Evolutionary conservation across 2,797 vertebrate genomes (phyloP).

Genomic region (Manis pentadactyla): DNA sequence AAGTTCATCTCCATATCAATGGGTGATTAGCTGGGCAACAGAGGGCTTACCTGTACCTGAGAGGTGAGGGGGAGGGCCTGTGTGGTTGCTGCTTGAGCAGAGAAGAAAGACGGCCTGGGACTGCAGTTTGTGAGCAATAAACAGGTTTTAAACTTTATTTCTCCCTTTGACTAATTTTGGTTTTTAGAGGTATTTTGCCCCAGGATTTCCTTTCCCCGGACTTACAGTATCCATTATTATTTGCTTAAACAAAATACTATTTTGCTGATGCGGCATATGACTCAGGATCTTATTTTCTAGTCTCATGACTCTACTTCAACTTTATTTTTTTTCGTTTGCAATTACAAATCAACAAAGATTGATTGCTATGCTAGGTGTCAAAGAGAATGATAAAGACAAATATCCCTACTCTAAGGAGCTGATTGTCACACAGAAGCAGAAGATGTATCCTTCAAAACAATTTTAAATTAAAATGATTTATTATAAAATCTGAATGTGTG

Average conservation of each 20-base stretch:
- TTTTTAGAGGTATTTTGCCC: no score
- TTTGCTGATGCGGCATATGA: neutral
- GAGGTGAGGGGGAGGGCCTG: no score
- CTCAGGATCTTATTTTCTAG: neutral
- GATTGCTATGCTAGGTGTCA: neutral
- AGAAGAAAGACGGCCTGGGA: no score
- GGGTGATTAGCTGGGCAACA: no score
- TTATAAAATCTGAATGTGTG: neutral
- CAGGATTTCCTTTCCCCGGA: no score
- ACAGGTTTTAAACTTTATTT: no score
- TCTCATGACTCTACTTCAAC: neutral
- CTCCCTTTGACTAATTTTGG: no score
- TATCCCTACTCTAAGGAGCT: neutral
- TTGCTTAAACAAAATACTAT: slow-evolving; percentile 4
- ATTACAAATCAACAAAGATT: neutral
- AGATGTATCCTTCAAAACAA: neutral
- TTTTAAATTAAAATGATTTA: neutral
- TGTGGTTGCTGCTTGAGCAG: no score
- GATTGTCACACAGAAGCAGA: no score
- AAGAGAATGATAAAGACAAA: neutral
- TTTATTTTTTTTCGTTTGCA: neutral
- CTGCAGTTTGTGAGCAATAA: no score
- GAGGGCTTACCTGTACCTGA: no score
- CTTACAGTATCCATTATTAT: neutral
- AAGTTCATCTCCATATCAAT: no score